Base-by-base conservation (phyloP, 2,113 vertebrate species). In the Pelecanus crispus region DNA sequence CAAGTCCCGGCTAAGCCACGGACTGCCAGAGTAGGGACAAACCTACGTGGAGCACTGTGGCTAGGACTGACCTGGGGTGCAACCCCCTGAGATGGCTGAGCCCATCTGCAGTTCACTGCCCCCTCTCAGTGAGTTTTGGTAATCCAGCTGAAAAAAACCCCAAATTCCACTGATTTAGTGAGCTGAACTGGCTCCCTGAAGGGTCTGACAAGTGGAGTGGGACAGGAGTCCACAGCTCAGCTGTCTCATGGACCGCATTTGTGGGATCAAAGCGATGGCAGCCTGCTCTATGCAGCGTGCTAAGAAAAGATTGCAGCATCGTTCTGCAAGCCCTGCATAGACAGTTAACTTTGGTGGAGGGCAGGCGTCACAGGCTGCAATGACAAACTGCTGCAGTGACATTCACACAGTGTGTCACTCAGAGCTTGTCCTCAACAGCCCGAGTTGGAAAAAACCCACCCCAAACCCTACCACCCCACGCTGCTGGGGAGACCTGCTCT, bases 301-400 rank as follows among this genome's bases (percentile, higher is more conserved):
- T 11, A 61, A 93, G 68, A 18, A n/a, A 88, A 78, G 72, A 67
- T 47, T 0, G 0, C 53, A 74, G 89, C 0, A 1, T 65, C 0
- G 1, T 61, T 59, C 81, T 75, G 91, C 3, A 18, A 89, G 52
- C 86, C 88, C 83, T 63, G 77, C 83, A 36, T 0, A 81, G 59
- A 63, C 65, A 59, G 86, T 67, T 95, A 85, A 71, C 91, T 95
- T 72, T 79, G 91, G 89, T 53, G 73, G 86, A 94, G 47, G 42
- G 50, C 86, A 96, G 52, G 71, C 10, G 0, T 83, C 91, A 62
- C 53, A 61, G 85, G 70, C 82, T 72, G 73, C 92, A 94, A 34
- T 38, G 74, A 93, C 88, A 86, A 93, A 93, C 71, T 92, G 91
- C 91, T 95, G 93, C 91, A 94, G 59, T 89, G 93, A 94, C 93